A percentile compares a stretch with the other conserved stretches of the same genome.
These are phyloP conservation scores for Andrena praecox DNA, from an alignment of 2,888 invertebrate species.

Conservation along the genomic window DNA sequence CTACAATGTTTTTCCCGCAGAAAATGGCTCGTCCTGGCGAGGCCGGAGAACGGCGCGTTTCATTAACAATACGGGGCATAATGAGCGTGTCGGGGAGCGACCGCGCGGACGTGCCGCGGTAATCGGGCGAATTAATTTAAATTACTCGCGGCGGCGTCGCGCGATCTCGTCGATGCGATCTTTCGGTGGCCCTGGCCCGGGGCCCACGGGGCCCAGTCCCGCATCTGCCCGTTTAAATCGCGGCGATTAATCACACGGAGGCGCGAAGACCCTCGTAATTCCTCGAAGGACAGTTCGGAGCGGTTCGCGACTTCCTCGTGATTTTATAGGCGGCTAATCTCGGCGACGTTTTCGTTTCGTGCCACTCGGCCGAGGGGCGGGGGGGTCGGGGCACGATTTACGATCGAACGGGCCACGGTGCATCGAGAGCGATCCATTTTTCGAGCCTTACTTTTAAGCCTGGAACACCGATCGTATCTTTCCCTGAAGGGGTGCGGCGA, in stretches of 20 bases:
- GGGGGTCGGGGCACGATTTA: constrained; percentile 47
- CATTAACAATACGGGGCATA: constrained; percentile 46
- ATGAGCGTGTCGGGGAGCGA: constrained; percentile 43
- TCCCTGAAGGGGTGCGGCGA: constrained; percentile 1
- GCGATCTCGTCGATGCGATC: constrained; percentile 52
- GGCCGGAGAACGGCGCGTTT: constrained; percentile 37
- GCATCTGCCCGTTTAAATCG: constrained; percentile 58
- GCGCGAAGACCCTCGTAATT: constrained; percentile 61
- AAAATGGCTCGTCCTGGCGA: neutral
- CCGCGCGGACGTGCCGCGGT: constrained; percentile 40
- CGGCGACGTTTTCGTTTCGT: constrained; percentile 42
- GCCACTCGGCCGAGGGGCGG: constrained; percentile 12
- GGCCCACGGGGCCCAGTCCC: constrained; percentile 18
- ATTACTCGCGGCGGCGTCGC: constrained; percentile 47
- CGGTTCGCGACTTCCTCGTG: constrained; percentile 57
- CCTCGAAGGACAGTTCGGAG: constrained; percentile 57
- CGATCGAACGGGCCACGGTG: constrained; percentile 50
- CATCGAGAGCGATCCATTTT: constrained; percentile 62
- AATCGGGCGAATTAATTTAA: constrained; percentile 69
- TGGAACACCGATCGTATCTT: constrained; percentile 50
- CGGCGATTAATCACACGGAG: constrained; percentile 64
- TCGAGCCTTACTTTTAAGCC: constrained; percentile 46
- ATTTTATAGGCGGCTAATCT: constrained; percentile 65
- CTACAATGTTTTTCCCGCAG: neutral
- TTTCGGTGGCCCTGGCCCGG: constrained; percentile 1